Base-by-base conservation (phyloP, 2,888 invertebrate species). In the Artemia sinica region DNA sequence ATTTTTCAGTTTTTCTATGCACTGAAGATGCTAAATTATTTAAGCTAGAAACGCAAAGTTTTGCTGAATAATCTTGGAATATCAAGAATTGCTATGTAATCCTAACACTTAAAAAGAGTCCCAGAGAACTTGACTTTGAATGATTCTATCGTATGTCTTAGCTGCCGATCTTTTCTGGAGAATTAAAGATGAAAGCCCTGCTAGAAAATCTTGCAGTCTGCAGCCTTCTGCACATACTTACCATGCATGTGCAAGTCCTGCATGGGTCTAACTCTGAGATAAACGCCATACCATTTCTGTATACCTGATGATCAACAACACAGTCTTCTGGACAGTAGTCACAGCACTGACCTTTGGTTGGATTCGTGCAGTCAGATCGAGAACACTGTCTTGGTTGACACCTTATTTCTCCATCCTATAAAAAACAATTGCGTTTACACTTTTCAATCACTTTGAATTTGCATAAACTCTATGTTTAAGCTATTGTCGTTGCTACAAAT, bases 311-410 rank as follows among this genome's bases (percentile, higher is more conserved):
- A 50, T 68, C 70, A 13, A 72, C 68, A 9, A 71, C 51, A 41
- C 73, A 73, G 65, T 71, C 71, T 13, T 69, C 70, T 13, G 72
- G 72, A 49, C 73, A 73, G 48, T 72, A 70, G 9, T 70, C 70
- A 63, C 73, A 73, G 50, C 73, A 73, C 10, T 69, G 65, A 6
- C 71, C 71, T 8, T 68, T 48, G 12, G 70, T 70, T 14, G 71
- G 69, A 41, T 65, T 70, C 4, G 66, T 50, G 67, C 73, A 73
- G 13, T 65, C 68, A 6, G 68, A 63, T 4, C 72, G 65, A 10
- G 71, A 71, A 65, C 73, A 73, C 5, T 73, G 72, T n/a, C 72
- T 71, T 48, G 67, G 49, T 8, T 66, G 69, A 69, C 73, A 73
- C 10, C 71, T 66, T 48, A 73, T 66, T 8, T 70, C 68, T 3